Evolutionary conservation across 2,797 vertebrate species (phyloP).

Genomic region (Clarias laeviceps): DNA sequence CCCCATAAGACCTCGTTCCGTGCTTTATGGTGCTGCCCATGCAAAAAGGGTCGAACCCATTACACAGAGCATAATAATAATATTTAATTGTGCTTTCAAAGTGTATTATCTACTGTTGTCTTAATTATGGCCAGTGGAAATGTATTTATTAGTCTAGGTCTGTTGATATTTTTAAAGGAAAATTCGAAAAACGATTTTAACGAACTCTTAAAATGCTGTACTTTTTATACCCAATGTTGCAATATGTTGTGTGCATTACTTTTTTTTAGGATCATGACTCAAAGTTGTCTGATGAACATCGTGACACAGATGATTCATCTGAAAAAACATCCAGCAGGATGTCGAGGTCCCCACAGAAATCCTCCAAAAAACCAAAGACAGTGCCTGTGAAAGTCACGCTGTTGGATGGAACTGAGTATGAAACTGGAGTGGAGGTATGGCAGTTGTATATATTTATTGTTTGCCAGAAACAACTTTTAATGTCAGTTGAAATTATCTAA

Average conservation of each 20-base stretch:
- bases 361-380: conserved; percentile 87
- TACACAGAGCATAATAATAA: background rate
- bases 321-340: conserved; percentile 96
- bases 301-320: conserved; percentile 88
- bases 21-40: too few relatives aligned
- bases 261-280: conserved; percentile 58
- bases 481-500: background rate
- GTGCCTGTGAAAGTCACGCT: conserved; percentile 88
- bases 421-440: conserved; percentile 89
- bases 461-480: background rate
- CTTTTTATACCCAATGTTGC: background rate
- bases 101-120: background rate
- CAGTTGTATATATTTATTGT: background rate
- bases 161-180: background rate
- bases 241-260: background rate
- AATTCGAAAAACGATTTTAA: background rate
- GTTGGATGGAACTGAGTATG: conserved; percentile 89
- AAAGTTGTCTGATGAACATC: conserved; percentile 80
- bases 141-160: background rate
- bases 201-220: background rate
- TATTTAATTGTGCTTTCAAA: background rate
- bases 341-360: conserved; percentile 94
- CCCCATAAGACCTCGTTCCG: too few relatives aligned
- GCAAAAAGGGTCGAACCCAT: too few relatives aligned
- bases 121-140: background rate